Percentiles rank a stretch among this genome's conserved stretches.
These are phyloP conservation scores for Plagiodera versicolora DNA, from an alignment of 2,888 invertebrate genomes.

Conservation along the genomic window DNA sequence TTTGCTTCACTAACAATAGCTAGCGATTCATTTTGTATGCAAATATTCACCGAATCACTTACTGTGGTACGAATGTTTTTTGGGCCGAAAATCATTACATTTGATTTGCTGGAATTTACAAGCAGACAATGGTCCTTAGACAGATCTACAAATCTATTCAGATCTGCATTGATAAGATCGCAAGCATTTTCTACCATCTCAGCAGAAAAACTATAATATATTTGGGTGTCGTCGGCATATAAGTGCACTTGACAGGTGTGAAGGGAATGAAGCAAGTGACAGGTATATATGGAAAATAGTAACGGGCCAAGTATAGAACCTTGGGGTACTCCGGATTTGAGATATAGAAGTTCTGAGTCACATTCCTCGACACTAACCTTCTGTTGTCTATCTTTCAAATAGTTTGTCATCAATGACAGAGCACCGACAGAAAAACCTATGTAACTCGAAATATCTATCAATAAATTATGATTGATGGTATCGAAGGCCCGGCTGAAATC, in stretches of 20 bases:
- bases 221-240: conserved; percentile 13
- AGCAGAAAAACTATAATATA: conserved; percentile 12
- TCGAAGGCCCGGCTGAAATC: too few species aligned
- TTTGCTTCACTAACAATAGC: too few species aligned
- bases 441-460: not conserved
- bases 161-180: conserved; percentile 5
- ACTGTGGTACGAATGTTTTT: too few species aligned
- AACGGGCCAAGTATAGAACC: too few species aligned
- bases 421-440: not conserved
- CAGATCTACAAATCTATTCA: conserved; percentile 8
- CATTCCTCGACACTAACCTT: conserved; percentile 1
- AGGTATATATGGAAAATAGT: not conserved
- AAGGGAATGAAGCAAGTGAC: not conserved
- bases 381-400: not conserved
- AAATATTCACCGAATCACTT: too few species aligned
- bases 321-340: conserved; percentile 1
- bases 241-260: conserved; percentile 5
- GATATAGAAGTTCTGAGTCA: not conserved
- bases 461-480: not conserved
- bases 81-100: conserved; percentile 9
- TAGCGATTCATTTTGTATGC: too few species aligned
- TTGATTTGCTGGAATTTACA: conserved; percentile 8
- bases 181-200: not conserved
- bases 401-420: too few species aligned
- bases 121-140: conserved; percentile 5